Evolutionary conservation across 1,140 invertebrate genomes (phyloP).

Genomic region (Metopolophium dirhodum): DNA sequence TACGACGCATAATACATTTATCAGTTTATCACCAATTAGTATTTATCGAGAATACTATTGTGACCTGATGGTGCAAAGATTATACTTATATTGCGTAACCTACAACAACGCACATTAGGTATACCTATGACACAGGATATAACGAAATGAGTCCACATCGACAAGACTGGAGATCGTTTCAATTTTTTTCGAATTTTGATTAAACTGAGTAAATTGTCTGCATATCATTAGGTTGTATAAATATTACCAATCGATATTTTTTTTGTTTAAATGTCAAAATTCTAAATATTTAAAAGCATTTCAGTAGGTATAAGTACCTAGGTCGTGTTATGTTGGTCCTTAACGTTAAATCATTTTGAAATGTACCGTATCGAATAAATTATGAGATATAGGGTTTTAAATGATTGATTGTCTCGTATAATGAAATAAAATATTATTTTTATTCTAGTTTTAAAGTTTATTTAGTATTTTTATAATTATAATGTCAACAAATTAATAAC

Average conservation of each 20-base stretch:
- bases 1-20: too few relatives aligned
- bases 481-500: slow-evolving; percentile 7
- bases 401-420: background rate
- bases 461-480: background rate
- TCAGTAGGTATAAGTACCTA: background rate
- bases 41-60: too few relatives aligned
- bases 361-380: background rate
- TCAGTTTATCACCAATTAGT: too few relatives aligned
- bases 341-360: background rate
- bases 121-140: too few relatives aligned
- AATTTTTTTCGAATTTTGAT: too few relatives aligned
- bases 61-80: too few relatives aligned
- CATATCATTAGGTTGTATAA: background rate
- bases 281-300: background rate
- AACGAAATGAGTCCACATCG: too few relatives aligned
- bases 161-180: too few relatives aligned
- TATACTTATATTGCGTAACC: too few relatives aligned
- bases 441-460: background rate
- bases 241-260: background rate
- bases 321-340: too few relatives aligned
- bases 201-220: too few relatives aligned
- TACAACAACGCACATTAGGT: too few relatives aligned
- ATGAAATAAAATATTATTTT: background rate
- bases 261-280: background rate
- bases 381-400: background rate